Conservation (phyloP, 2,113 vertebrate species). For the Ceuthmochares aereus region DNA sequence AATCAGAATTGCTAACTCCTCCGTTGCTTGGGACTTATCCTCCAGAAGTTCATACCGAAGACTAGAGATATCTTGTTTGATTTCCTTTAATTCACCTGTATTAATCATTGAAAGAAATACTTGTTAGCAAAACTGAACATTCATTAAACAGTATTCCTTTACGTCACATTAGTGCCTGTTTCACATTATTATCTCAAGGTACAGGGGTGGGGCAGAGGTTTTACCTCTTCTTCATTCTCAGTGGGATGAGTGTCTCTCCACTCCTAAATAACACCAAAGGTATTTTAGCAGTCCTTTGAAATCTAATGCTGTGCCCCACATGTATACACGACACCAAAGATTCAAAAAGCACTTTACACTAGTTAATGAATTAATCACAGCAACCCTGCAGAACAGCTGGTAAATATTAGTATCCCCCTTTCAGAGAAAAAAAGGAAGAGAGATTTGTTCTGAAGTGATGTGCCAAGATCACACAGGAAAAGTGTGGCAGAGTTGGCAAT, state of each 20-base stretch:
- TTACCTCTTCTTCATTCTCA: neutral
- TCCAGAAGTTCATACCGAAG: slow-evolving; percentile 90
- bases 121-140: neutral
- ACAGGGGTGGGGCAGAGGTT: neutral
- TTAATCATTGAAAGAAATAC: neutral
- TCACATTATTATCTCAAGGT: neutral
- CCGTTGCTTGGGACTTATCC: slow-evolving; percentile 89
- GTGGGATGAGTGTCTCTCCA: fast-evolving
- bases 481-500: slow-evolving; percentile 32
- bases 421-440: slow-evolving; percentile 3
- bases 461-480: neutral
- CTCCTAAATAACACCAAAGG: neutral
- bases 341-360: neutral
- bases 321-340: neutral
- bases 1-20: slow-evolving; percentile 86
- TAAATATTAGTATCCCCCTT: slow-evolving; percentile 47
- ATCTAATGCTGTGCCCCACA: fast-evolving
- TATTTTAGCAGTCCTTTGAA: neutral
- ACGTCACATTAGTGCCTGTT: neutral
- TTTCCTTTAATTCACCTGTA: slow-evolving; percentile 90
- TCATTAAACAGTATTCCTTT: neutral
- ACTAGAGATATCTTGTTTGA: slow-evolving; percentile 92
- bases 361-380: slow-evolving; percentile 53
- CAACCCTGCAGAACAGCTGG: slow-evolving; percentile 33
- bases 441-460: neutral